These are phyloP conservation scores for Tragulus kanchil DNA, from an alignment of 2,113 vertebrate species.

Conservation along the genomic window DNA sequence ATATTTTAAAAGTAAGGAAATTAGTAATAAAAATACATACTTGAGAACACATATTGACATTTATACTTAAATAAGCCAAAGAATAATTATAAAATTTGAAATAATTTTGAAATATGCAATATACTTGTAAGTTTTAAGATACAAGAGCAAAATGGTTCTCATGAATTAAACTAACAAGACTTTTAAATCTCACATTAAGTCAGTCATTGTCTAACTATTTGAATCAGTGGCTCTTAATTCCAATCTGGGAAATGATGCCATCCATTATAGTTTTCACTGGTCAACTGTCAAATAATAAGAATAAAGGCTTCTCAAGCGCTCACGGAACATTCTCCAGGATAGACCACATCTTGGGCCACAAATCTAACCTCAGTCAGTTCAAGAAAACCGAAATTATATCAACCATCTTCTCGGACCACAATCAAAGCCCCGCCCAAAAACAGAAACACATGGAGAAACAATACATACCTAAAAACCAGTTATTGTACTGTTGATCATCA, in stretches of 20 bases:
- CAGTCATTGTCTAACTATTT: background rate
- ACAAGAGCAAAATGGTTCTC: conserved; percentile 1
- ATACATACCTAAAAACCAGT: too few relatives aligned
- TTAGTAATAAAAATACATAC: conserved; percentile 30
- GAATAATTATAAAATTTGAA: conserved; percentile 44
- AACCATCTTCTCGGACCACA: too few relatives aligned
- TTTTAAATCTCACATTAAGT: conserved; percentile 8
- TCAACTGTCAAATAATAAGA: background rate
- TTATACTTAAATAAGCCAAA: conserved; percentile 20
- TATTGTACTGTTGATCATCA: background rate
- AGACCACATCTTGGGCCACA: too few relatives aligned
- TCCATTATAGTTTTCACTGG: background rate
- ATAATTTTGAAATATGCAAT: conserved; percentile 47
- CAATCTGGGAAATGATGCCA: background rate
- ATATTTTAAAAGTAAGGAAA: conserved; percentile 50
- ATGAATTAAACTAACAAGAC: conserved; percentile 46
- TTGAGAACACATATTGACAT: background rate
- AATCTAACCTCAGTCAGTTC: too few relatives aligned
- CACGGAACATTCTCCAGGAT: too few relatives aligned
- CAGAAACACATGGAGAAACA: too few relatives aligned
- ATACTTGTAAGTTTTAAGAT: conserved; percentile 36
- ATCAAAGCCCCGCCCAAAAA: too few relatives aligned
- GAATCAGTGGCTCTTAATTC: conserved; percentile 24
- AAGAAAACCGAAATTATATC: too few relatives aligned
- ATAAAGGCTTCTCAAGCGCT: too few relatives aligned